Evolutionary conservation across 2,797 vertebrate genomes (phyloP).

Genomic region (Clarias fuscus): DNA sequence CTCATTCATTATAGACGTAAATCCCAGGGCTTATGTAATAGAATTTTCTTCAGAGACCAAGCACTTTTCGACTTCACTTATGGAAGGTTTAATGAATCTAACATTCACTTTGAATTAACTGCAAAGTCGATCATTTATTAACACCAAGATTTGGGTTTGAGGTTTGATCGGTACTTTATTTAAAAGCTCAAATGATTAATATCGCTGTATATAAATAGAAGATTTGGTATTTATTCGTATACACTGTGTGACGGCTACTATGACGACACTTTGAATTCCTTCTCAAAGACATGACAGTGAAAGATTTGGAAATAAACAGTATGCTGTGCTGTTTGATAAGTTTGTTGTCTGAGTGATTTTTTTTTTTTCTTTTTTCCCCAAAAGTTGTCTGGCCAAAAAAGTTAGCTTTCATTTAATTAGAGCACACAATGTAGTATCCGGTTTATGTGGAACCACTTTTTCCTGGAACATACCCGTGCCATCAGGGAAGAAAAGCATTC

Average conservation of each 20-base stretch:
- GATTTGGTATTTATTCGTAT: neutral
- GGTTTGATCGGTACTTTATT: neutral
- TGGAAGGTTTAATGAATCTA: neutral
- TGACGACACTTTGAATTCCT: neutral
- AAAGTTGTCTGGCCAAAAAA: no score
- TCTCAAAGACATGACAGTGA: neutral
- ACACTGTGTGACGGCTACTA: neutral
- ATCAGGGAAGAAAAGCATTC: no score
- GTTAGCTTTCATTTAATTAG: no score
- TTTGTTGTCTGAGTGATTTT: neutral
- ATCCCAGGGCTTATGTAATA: neutral
- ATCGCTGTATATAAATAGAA: neutral
- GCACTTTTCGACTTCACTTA: constrained; percentile 2
- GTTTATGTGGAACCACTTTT: no score
- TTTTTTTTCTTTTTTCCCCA: neutral
- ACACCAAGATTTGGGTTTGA: neutral
- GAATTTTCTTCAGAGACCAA: neutral
- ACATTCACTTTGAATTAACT: neutral
- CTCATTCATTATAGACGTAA: neutral
- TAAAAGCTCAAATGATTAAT: neutral
- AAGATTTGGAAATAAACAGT: constrained; percentile 5
- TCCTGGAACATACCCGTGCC: no score
- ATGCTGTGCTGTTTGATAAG: neutral
- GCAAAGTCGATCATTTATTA: neutral
- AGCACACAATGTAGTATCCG: no score